phyloP scores from a whole-genome alignment of 2,113 vertebrate genomes.

The Notarius lentiginosus region DNA sequence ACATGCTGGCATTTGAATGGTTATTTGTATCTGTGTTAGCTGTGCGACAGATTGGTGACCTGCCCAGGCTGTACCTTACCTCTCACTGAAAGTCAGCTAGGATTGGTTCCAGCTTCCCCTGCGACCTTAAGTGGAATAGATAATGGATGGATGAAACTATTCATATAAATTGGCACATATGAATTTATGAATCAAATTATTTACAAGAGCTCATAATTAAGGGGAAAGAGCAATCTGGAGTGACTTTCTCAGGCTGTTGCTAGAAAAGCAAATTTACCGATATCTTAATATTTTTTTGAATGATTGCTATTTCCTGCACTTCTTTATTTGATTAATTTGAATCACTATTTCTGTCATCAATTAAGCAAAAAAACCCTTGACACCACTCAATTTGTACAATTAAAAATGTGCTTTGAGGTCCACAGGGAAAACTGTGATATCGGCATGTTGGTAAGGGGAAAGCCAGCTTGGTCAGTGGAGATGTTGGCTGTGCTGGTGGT shows the following conservation, averaged over 20 bases:
- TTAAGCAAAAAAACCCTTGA: too few relatives aligned
- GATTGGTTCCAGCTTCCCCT: too few relatives aligned
- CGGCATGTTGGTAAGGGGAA: neutral
- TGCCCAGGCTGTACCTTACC: too few relatives aligned
- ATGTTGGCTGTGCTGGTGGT: conserved; percentile 29
- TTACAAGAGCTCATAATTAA: neutral
- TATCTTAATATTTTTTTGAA: neutral
- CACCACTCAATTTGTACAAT: neutral
- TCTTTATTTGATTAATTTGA: neutral
- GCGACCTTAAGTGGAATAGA: too few relatives aligned
- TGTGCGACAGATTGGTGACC: too few relatives aligned
- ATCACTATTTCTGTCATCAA: neutral
- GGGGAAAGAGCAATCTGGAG: neutral
- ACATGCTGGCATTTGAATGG: too few relatives aligned
- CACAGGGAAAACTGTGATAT: conserved; percentile 8
- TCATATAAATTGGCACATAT: neutral
- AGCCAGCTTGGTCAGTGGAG: neutral
- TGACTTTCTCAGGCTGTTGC: neutral
- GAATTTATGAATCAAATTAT: neutral
- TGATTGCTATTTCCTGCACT: neutral
- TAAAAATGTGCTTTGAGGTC: neutral
- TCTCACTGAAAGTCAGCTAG: too few relatives aligned
- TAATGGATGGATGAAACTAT: neutral
- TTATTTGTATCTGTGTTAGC: too few relatives aligned
- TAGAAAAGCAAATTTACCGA: neutral